Percentiles rank a stretch among this genome's conserved stretches.
Conservation (phyloP, 2,113 vertebrate genomes). For the Pterocles orientalis region DNA sequence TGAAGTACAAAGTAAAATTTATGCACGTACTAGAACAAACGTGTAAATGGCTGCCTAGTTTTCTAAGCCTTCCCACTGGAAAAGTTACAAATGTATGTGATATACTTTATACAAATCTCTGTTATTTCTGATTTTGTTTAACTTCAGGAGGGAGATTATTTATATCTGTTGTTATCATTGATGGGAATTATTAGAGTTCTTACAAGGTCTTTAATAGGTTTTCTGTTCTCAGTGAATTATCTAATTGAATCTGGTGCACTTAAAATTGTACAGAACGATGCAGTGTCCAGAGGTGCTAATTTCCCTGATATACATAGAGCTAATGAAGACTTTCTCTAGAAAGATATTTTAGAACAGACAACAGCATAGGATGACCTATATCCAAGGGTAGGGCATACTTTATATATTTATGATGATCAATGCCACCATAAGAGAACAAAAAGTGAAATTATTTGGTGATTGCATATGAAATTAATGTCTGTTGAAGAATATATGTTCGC, state of each 20-base stretch:
- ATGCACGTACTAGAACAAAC: background rate
- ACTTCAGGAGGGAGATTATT: background rate
- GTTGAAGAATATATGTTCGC: background rate
- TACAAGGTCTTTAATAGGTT: constrained; percentile 15
- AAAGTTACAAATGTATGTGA: background rate
- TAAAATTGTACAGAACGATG: background rate
- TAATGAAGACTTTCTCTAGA: background rate
- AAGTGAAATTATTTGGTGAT: background rate
- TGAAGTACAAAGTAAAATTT: background rate
- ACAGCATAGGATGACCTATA: background rate
- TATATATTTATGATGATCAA: background rate
- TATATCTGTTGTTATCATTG: background rate
- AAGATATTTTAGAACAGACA: background rate
- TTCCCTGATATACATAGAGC: background rate
- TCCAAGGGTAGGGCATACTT: background rate
- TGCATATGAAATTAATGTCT: background rate
- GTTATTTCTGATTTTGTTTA: constrained; percentile 41
- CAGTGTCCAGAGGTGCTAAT: background rate
- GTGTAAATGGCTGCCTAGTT: constrained; percentile 3
- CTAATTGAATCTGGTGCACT: constrained; percentile 2
- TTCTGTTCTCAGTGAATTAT: constrained; percentile 17
- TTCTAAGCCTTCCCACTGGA: constrained; percentile 25
- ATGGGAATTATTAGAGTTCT: constrained; percentile 13
- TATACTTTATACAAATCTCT: background rate
- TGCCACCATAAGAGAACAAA: background rate